A percentile compares a stretch with the other conserved stretches of the same genome.
phyloP scores from a whole-genome alignment of 92 coral and sea anemone genomes.

The Bergia puertoricense region DNA sequence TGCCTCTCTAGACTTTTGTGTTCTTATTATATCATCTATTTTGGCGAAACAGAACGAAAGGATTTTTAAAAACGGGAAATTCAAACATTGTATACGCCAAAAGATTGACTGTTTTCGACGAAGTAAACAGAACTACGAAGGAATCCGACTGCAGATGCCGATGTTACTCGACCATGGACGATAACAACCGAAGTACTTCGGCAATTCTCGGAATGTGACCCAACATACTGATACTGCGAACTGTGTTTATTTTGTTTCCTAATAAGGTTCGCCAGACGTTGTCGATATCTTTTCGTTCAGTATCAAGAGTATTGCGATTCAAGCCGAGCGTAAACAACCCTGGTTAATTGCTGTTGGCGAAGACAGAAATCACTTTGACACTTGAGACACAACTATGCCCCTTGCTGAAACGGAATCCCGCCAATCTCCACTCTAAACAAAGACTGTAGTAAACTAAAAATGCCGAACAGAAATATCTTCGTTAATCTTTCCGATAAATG shows the following conservation, averaged over 20 bases:
- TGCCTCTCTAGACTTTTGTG: neutral
- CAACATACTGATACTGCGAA: neutral
- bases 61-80: neutral
- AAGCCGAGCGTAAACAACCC: conserved; percentile 13
- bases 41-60: neutral
- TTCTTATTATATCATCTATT: neutral
- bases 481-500: conserved; percentile 8
- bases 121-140: neutral
- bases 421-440: conserved; percentile 11
- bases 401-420: conserved; percentile 17
- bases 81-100: neutral
- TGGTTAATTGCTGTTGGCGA: neutral
- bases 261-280: conserved; percentile 5
- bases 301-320: conserved; percentile 3
- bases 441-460: neutral
- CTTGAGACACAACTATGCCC: neutral
- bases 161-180: conserved; percentile 12
- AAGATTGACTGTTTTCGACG: neutral
- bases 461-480: conserved; percentile 16
- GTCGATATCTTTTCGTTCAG: conserved; percentile 29
- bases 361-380: neutral
- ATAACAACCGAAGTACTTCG: conserved; percentile 37
- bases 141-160: conserved; percentile 35
- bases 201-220: conserved; percentile 42
- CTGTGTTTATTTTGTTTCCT: conserved; percentile 11